These are phyloP conservation scores for Corythornis cristatus DNA, from an alignment of 2,113 vertebrate species.

Conservation along the genomic window DNA sequence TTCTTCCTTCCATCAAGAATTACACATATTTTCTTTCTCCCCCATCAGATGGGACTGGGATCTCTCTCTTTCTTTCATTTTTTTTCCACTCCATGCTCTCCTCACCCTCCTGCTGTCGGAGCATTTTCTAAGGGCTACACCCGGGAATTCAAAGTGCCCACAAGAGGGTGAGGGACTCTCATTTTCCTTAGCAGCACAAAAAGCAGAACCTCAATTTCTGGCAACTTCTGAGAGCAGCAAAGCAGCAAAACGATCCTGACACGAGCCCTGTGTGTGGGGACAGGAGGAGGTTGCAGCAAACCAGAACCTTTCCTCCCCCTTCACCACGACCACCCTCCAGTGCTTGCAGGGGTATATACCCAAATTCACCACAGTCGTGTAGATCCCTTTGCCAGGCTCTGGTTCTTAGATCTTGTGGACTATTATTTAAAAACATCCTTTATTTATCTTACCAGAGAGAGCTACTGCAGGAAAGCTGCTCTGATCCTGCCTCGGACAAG, in stretches of 20 bases:
- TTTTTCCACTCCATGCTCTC: background rate
- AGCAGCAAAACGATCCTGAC: background rate
- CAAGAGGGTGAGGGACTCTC: conserved; percentile 19
- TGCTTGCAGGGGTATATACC: background rate
- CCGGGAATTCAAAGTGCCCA: background rate
- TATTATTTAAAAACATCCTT: background rate
- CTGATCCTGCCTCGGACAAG: background rate
- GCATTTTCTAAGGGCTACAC: background rate
- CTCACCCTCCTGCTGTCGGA: background rate
- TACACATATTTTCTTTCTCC: conserved; percentile 22
- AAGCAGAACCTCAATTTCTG: background rate
- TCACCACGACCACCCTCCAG: background rate
- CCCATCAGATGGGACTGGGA: background rate
- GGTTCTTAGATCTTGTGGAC: background rate
- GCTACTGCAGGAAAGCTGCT: background rate
- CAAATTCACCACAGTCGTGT: background rate
- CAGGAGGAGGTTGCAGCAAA: background rate
- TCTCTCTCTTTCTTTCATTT: background rate
- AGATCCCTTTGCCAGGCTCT: background rate
- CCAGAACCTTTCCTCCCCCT: background rate
- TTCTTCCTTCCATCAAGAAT: conserved; percentile 34
- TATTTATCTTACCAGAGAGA: background rate
- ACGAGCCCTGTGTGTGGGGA: background rate
- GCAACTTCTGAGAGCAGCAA: background rate
- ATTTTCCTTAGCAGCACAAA: background rate